Base-by-base conservation (phyloP, 1,140 invertebrate species). In the Diploscapter pachys region DNA sequence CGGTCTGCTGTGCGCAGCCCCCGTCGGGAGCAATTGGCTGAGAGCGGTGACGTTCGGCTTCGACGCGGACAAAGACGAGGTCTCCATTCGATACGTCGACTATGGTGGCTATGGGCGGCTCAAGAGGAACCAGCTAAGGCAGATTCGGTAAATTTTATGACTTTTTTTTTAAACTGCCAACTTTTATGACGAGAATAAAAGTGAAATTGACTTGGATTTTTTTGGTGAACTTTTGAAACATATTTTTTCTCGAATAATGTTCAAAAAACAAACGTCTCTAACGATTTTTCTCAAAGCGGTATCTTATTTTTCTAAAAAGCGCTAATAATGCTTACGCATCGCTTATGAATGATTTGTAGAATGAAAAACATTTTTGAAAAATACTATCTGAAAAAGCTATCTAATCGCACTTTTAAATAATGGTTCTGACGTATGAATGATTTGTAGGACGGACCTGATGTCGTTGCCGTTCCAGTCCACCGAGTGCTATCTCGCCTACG, bases 401-500 rank as follows among this genome's bases (percentile, higher is more conserved):
- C 13, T 13, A 11, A 59, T 59, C 13, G 11, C 13, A 11, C 13
- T 13, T 59, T 13, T 11, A 31, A 31, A 31, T 31, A 48, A 8
- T 13, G 31, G 11, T 5, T 13, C 11, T 5, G 6, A 5, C 63
- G 63, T 64, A 5, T 69, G 6, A 5, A 64, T 11, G 8, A 69
- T 5, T 71, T 71, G 6, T 63, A 72, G 71, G 77, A 91, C 90
- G 74, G 94, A 98, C 87, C 96, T 94, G 85, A 91, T 96, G 88
- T 89, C 90, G 49, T 88, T 98, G 81, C 95, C 95, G 49, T 98
- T 98, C 89, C 95, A 98, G 90, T 93, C 95, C 63, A 91, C 92
- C 51, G 95, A 98, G 89, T 93, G 94, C 82, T 91, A 91, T 84
- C 87, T 98, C 81, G 93, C 93, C 5, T 92, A 95, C 87, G 89